Evolutionary conservation across 1,140 invertebrate genomes (phyloP), one percentile per base, ranked within the genome.

Genomic region (Cryptotermes secundus): DNA sequence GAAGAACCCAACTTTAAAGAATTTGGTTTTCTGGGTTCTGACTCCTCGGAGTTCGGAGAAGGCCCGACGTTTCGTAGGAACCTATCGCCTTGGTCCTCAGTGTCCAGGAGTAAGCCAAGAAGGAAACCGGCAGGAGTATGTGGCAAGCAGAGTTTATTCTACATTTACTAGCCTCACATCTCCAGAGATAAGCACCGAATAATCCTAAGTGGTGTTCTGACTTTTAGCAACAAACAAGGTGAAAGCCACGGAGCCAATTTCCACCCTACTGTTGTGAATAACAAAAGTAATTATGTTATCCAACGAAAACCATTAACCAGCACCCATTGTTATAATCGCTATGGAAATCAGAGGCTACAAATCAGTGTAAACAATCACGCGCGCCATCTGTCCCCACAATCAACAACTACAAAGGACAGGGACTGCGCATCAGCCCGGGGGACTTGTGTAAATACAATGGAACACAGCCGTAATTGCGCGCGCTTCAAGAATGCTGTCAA

Each of bases 331-430:
- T 72, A 31, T n/a, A 59, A 59, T 16, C 19, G 26, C 53, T 22
- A 72, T 31, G n/a, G n/a, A n/a, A 72, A 72, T 72, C 59, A 72
- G n/a, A 0, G 31, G 59, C 59, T n/a, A n/a, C 59, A 72, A 72
- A 72, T 72, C 31, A 31, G 1, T 9, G 26, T 6, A 72, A 72
- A 72, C 26, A 72, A 31, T 72, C n/a, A 31, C 26, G 59, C 26
- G 59, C 59, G 59, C 59, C 59, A 31, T 72, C 59, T n/a, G 53
- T 59, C n/a, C n/a, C n/a, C n/a, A n/a, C n/a, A n/a, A n/a, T n/a
- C 53, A 59, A 59, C 53, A 12, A 31, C n/a, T 72, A 72, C 59
- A 72, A 72, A 72, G 59, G 59, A 72, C 59, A 72, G 53, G 6
- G 22, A 59, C 22, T 59, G 53, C 19, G 24, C 12, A 59, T 59